Percentiles rank a stretch among this genome's conserved stretches.
Evolutionary conservation across 2,888 invertebrate genomes (phyloP).

Genomic region (Himalopsyche tibetana): DNA sequence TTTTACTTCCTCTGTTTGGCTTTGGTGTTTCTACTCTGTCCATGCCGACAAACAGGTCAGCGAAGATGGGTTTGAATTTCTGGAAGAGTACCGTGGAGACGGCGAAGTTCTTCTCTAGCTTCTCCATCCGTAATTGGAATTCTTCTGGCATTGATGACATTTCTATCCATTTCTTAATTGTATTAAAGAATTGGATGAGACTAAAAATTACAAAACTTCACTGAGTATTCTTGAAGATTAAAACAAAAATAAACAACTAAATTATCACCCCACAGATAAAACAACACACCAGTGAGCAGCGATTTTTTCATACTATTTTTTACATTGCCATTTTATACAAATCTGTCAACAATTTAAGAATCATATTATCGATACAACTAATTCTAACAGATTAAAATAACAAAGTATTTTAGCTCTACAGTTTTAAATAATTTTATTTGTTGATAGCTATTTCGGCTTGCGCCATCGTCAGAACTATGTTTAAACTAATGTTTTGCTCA

Average conservation of each 20-base stretch:
- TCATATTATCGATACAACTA: no score
- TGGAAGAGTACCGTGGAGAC: constrained; percentile 96
- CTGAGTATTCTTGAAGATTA: constrained; percentile 43
- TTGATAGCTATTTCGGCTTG: no score
- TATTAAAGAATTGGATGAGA: constrained; percentile 94
- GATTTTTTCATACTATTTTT: no score
- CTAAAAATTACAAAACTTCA: constrained; percentile 76
- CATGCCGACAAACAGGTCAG: constrained; percentile 87
- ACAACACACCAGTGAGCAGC: no score
- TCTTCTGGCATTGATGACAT: constrained; percentile 93
- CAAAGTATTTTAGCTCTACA: no score
- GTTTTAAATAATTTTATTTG: no score
- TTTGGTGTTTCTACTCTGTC: constrained; percentile 72
- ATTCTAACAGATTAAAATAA: no score
- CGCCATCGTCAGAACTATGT: no score
- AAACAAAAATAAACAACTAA: background rate
- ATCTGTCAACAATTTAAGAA: no score
- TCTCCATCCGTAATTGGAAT: constrained; percentile 88
- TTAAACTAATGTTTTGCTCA: no score
- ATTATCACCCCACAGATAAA: no score
- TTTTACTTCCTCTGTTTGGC: constrained; percentile 80
- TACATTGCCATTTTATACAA: no score
- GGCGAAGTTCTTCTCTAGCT: constrained; percentile 92
- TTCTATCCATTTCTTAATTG: constrained; percentile 96
- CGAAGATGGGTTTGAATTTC: constrained; percentile 92